A percentile compares a stretch with the other conserved stretches of the same genome.
These are phyloP conservation scores for Drosophila baimaii DNA, from an alignment of 1,140 invertebrate genomes.

Conservation along the genomic window DNA sequence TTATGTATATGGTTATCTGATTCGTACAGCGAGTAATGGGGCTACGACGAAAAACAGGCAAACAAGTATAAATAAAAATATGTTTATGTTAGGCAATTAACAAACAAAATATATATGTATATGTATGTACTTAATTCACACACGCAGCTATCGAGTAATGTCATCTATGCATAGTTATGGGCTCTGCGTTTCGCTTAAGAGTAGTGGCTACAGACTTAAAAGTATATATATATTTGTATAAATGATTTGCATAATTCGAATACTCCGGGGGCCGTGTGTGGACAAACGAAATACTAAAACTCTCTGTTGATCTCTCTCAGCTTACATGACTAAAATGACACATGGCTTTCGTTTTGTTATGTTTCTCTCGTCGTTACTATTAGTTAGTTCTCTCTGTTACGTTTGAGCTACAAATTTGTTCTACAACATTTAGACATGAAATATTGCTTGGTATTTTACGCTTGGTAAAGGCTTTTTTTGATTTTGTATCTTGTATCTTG, in stretches of 20 bases:
- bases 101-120: constrained; percentile 48
- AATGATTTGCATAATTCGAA: constrained; percentile 77
- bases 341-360: constrained; percentile 66
- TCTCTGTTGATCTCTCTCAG: constrained; percentile 25
- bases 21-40: constrained; percentile 39
- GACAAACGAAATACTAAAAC: constrained; percentile 53
- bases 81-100: constrained; percentile 47
- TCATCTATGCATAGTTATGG: constrained; percentile 34
- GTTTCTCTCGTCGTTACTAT: constrained; percentile 24
- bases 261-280: constrained; percentile 42
- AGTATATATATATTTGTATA: constrained; percentile 14
- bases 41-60: constrained; percentile 38
- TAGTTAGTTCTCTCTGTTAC: constrained; percentile 38
- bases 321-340: constrained; percentile 76
- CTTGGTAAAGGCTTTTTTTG: constrained; percentile 75
- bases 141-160: constrained; percentile 37
- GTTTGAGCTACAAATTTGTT: constrained; percentile 68
- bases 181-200: constrained; percentile 57
- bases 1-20: constrained; percentile 47
- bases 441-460: constrained; percentile 77
- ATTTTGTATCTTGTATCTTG: constrained; percentile 63
- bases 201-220: constrained; percentile 57
- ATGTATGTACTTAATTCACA: constrained; percentile 40
- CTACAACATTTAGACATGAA: constrained; percentile 77
- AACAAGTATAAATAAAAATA: constrained; percentile 39